Percentiles rank a stretch among this genome's conserved stretches.
Conservation (phyloP, 2,113 vertebrate genomes). For the Panthera uncia region DNA sequence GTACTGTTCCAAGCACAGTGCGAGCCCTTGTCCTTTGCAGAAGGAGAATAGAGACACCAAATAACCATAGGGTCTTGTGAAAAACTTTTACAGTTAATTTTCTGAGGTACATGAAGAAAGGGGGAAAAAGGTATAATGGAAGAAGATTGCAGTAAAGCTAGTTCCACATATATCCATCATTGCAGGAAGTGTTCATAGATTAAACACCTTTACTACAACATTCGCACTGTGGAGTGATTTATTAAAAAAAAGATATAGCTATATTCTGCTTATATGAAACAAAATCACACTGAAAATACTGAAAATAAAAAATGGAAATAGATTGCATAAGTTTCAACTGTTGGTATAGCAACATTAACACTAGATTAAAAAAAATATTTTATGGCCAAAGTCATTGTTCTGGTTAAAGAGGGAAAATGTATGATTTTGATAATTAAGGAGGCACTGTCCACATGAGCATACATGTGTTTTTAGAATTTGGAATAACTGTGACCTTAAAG, state of each 20-base stretch:
- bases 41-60: neutral
- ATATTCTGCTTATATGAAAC: neutral
- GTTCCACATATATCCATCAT: neutral
- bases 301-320: conserved; percentile 9
- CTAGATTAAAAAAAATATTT: neutral
- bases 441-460: neutral
- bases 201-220: neutral
- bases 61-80: neutral
- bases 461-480: neutral
- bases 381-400: neutral
- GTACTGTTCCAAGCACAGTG: too few species aligned
- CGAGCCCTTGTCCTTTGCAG: neutral
- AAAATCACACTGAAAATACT: neutral
- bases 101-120: neutral
- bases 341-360: neutral
- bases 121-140: neutral
- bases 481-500: neutral
- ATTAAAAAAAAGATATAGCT: neutral
- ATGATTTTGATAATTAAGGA: neutral
- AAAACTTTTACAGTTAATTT: neutral
- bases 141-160: neutral
- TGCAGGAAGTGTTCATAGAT: neutral
- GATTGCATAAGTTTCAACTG: neutral
- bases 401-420: neutral
- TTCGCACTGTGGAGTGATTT: neutral